Conservation (phyloP, 2,113 vertebrate species). For the Pollimyrus isidori region DNA sequence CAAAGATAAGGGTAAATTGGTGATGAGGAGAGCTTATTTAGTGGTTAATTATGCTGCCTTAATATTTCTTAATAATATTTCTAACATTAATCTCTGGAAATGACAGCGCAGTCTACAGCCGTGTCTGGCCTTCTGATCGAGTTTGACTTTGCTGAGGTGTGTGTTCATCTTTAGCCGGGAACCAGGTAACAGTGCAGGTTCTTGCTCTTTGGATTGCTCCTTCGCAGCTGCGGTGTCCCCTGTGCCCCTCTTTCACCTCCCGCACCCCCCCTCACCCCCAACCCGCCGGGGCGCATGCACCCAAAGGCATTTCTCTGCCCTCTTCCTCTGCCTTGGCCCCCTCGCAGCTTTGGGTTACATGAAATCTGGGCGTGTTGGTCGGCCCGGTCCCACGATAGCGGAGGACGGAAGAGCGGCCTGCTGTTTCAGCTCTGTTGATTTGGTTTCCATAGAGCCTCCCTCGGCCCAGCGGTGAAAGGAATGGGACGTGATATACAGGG, state of each 20-base stretch:
- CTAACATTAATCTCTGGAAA: background rate
- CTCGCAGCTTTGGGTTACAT: conserved; percentile 51
- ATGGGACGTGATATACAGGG: conserved; percentile 39
- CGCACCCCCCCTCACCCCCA: background rate
- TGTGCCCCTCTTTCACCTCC: background rate
- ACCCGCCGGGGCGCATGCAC: conserved; percentile 16
- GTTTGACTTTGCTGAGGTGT: background rate
- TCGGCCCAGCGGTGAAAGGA: conserved; percentile 38
- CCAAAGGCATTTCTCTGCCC: conserved; percentile 52
- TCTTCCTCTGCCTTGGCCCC: conserved; percentile 37
- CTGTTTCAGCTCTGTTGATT: conserved; percentile 51
- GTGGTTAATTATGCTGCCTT: background rate
- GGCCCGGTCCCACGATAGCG: background rate
- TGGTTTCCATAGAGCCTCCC: conserved; percentile 42
- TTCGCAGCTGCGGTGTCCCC: background rate
- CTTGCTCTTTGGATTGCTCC: background rate
- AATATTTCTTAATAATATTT: background rate
- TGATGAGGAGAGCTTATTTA: background rate
- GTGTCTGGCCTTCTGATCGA: background rate
- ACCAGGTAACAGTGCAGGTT: background rate
- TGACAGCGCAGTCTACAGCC: background rate
- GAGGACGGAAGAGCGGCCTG: conserved; percentile 27
- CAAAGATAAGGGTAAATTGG: background rate
- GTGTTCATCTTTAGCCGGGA: background rate
- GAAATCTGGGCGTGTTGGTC: conserved; percentile 25